A percentile compares a stretch with the other conserved stretches of the same genome.
phyloP scores from a whole-genome alignment of 1,140 invertebrate species.

The Adelges cooleyi region DNA sequence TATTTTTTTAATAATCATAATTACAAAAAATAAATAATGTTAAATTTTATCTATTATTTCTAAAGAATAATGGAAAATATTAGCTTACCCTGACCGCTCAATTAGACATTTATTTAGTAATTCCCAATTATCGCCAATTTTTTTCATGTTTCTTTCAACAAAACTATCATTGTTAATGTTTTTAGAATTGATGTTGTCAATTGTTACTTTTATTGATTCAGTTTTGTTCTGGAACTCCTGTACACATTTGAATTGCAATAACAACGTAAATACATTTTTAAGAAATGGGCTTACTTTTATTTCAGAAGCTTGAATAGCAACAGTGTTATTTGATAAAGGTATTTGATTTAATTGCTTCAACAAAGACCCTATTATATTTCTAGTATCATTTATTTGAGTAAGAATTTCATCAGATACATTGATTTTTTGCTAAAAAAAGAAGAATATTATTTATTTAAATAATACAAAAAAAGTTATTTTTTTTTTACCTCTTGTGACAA shows the following conservation, averaged over 20 bases:
- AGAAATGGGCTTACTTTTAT: constrained; percentile 37
- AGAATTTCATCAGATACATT: constrained; percentile 41
- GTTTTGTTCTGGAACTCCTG: constrained; percentile 15
- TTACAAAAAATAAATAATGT: too few species aligned
- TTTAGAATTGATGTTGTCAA: constrained; percentile 4
- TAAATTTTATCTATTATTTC: too few species aligned
- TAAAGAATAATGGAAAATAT: too few species aligned
- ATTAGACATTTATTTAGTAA: constrained; percentile 14
- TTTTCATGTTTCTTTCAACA: constrained; percentile 6
- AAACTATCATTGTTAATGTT: constrained; percentile 8
- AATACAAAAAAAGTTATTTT: not conserved
- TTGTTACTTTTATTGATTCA: not conserved
- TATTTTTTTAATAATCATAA: too few species aligned
- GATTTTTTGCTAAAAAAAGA: constrained; percentile 20
- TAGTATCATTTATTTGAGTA: constrained; percentile 45
- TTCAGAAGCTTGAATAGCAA: constrained; percentile 50
- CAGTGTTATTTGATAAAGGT: constrained; percentile 52
- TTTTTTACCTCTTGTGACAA: constrained; percentile 18
- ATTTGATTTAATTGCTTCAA: constrained; percentile 41
- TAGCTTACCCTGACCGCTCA: constrained; percentile 10
- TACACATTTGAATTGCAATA: not conserved
- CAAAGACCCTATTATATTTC: constrained; percentile 47
- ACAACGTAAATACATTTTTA: not conserved
- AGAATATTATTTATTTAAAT: not conserved
- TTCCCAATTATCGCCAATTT: constrained; percentile 6